Evolutionary conservation across 2,888 invertebrate species (phyloP).

Genomic region (Philaethria dido): DNA sequence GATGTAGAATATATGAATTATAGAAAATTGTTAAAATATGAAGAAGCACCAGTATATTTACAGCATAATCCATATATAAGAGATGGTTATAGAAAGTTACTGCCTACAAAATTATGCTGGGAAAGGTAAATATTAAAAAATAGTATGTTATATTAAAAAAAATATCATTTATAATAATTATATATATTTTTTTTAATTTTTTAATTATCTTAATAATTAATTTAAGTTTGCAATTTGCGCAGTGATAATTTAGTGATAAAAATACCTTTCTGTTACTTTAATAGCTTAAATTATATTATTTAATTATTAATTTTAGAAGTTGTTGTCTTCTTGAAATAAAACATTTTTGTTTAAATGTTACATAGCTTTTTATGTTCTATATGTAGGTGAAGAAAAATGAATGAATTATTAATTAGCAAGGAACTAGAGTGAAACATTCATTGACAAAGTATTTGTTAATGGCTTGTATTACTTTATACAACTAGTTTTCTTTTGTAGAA

Average conservation of each 20-base stretch:
- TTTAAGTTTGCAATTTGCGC: no score
- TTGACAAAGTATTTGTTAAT: neutral
- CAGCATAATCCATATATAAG: conserved; percentile 94
- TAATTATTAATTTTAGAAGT: no score
- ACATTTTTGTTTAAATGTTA: no score
- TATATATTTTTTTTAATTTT: no score
- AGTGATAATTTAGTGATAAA: no score
- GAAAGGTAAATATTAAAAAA: conserved; percentile 86
- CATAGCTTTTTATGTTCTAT: no score
- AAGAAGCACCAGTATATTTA: conserved; percentile 91
- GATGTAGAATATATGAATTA: conserved; percentile 78
- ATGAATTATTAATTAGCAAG: neutral
- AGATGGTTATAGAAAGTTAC: conserved; percentile 92
- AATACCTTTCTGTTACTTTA: no score
- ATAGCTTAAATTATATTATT: no score
- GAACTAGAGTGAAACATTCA: neutral
- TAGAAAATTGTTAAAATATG: conserved; percentile 73
- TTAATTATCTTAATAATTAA: no score
- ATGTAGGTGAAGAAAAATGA: neutral
- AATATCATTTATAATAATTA: no score
- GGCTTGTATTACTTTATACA: neutral
- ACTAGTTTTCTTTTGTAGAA: neutral
- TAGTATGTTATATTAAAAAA: neutral
- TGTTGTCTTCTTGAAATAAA: no score
- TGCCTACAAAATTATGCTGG: conserved; percentile 86